phyloP scores from a whole-genome alignment of 2,113 vertebrate species.

The Pomatostomus ruficeps region DNA sequence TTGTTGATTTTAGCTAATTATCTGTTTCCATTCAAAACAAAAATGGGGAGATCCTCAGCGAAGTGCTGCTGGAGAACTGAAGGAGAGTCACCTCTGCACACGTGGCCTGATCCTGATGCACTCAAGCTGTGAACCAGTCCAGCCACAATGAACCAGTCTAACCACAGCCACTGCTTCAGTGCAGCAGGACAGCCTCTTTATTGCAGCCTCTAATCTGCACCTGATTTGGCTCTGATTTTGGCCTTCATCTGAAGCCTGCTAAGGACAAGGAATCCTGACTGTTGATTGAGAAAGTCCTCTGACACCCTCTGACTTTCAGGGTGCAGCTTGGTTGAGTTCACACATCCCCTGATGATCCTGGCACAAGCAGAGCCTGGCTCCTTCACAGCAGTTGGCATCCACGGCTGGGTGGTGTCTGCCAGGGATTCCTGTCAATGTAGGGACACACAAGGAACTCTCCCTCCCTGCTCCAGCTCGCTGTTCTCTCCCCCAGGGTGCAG shows the following conservation, averaged over 20 bases:
- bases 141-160: neutral
- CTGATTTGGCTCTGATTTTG: neutral
- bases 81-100: neutral
- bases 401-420: neutral
- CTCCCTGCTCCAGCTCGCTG: neutral
- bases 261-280: neutral
- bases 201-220: neutral
- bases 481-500: neutral
- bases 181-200: neutral
- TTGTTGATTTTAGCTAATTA: neutral
- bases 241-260: neutral
- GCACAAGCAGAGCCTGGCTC: neutral
- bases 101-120: neutral
- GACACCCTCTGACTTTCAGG: neutral
- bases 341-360: neutral
- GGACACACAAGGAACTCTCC: neutral
- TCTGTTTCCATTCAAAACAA: neutral
- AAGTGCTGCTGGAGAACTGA: neutral
- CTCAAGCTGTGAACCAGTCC: neutral
- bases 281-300: neutral
- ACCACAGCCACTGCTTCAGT: neutral
- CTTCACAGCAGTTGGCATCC: neutral
- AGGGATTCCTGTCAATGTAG: neutral
- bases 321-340: neutral
- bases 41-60: neutral